Conservation (phyloP, 2,113 vertebrate genomes). For the Ciconia boyciana region DNA sequence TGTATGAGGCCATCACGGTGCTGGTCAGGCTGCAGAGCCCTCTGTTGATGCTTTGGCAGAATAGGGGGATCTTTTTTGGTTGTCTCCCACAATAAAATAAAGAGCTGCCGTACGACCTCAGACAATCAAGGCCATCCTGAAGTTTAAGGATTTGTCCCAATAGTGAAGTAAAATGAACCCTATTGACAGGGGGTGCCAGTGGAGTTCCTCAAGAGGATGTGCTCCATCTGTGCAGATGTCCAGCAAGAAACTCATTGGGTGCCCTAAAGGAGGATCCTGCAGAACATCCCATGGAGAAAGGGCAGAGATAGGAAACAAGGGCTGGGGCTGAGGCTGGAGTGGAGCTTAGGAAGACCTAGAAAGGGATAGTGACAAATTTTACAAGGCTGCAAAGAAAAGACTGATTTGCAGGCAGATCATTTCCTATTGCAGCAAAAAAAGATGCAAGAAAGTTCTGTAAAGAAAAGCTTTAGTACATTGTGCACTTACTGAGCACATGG, state of each 20-base stretch:
- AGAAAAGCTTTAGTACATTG: not conserved
- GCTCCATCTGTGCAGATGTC: not conserved
- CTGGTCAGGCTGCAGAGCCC: not conserved
- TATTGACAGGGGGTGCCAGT: not conserved
- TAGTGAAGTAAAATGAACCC: not conserved
- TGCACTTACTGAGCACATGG: not conserved
- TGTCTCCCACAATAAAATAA: not conserved
- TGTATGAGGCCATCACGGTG: rapidly evolving
- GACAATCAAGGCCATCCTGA: not conserved
- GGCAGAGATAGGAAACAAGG: rapidly evolving
- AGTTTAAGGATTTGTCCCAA: not conserved
- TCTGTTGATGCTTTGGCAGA: not conserved
- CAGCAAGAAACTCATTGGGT: rapidly evolving
- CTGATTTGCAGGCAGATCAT: not conserved
- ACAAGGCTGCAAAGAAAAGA: not conserved
- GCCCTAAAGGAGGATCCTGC: not conserved
- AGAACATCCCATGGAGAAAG: not conserved
- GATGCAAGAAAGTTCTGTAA: not conserved
- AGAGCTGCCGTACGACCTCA: not conserved
- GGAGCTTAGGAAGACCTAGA: not conserved
- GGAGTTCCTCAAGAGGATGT: not conserved
- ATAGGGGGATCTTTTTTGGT: not conserved
- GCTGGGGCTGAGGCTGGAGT: no score
- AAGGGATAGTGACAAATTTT: rapidly evolving
- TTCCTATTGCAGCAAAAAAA: not conserved